phyloP scores from a whole-genome alignment of 2,888 invertebrate genomes.

The Ormyrus nitidulus region DNA sequence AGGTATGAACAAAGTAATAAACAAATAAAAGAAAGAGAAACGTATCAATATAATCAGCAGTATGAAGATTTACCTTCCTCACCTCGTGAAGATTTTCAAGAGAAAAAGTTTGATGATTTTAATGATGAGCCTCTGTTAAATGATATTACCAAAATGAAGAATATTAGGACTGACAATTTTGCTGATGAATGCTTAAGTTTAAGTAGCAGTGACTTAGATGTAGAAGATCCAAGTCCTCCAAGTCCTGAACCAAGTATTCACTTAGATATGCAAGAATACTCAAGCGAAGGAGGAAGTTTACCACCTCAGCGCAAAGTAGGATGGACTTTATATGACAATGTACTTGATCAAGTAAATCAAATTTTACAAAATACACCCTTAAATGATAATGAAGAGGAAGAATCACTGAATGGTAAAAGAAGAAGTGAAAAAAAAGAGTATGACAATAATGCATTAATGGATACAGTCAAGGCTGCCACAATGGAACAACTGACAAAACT shows the following conservation, averaged over 20 bases:
- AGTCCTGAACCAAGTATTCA: conserved; percentile 77
- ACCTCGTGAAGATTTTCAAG: conserved; percentile 11
- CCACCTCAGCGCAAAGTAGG: conserved; percentile 78
- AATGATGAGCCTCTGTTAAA: conserved; percentile 40
- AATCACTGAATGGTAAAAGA: conserved; percentile 27
- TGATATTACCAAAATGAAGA: conserved; percentile 49
- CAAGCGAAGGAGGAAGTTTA: conserved; percentile 75
- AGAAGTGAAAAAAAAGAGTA: conserved; percentile 53
- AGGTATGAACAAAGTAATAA: conserved; percentile 22
- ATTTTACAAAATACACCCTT: conserved; percentile 76
- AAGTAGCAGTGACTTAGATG: conserved; percentile 63
- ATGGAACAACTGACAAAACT: conserved; percentile 70
- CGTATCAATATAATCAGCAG: conserved; percentile 33
- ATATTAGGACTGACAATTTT: conserved; percentile 39
- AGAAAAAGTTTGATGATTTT: conserved; percentile 35
- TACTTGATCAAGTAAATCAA: conserved; percentile 80
- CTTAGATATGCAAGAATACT: conserved; percentile 77
- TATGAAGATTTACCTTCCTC: conserved; percentile 28
- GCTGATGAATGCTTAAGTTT: conserved; percentile 55
- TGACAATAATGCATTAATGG: conserved; percentile 60
- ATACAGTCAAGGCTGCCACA: conserved; percentile 70
- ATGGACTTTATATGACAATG: conserved; percentile 85
- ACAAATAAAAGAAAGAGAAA: conserved; percentile 11
- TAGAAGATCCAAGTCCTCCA: conserved; percentile 70
- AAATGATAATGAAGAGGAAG: conserved; percentile 47